Base-by-base conservation (phyloP, 2,888 invertebrate genomes). In the Xylota sylvarum region DNA sequence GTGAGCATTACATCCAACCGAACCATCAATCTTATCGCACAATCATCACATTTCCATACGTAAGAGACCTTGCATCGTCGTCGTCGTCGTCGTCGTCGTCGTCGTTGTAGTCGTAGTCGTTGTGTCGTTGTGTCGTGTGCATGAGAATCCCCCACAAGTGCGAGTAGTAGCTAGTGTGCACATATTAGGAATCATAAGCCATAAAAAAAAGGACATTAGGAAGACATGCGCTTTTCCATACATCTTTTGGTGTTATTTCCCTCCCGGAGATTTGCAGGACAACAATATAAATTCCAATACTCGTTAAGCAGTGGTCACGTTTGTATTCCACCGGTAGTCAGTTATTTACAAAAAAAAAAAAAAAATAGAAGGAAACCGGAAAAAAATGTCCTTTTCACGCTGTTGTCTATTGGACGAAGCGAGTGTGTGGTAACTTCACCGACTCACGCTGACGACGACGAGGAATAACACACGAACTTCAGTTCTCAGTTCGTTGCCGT, bases 181-280 rank as follows among this genome's bases (percentile, higher is more conserved):
- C 37, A 30, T 37, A 67, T 80, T 70, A 72, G 46, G 30, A 69
- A 77, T 65, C 65, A 37, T 62, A 46, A 56, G 55, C 52, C 32
- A 23, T 35, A 56, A 79, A 69, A 79, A 69, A 84, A 80, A 84
- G 74, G 67, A 60, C 74, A 85, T 80, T 80, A 80, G 37, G 35
- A 80, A 80, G 85, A 37, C 85, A 85, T 85, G 85, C 85, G 85
- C 85, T 72, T 76, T 85, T 85, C 46, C 6, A 52, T 43, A 40
- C 64, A 27, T 12, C 40, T n/a, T 27, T 23, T 67, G 9, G 30
- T 46, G 60, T 55, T 19, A 79, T 73, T 56, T 69, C 62, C 74
- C 64, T 64, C 32, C 64, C n/a, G 64, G 55, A 69, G 62, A 64
- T 55, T 70, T 37, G 35, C 50, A 58, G 69, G 65, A 32, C 65